Percentiles rank a stretch among this genome's conserved stretches.
Conservation (phyloP, 2,113 vertebrate genomes). For the Empidonax traillii region DNA sequence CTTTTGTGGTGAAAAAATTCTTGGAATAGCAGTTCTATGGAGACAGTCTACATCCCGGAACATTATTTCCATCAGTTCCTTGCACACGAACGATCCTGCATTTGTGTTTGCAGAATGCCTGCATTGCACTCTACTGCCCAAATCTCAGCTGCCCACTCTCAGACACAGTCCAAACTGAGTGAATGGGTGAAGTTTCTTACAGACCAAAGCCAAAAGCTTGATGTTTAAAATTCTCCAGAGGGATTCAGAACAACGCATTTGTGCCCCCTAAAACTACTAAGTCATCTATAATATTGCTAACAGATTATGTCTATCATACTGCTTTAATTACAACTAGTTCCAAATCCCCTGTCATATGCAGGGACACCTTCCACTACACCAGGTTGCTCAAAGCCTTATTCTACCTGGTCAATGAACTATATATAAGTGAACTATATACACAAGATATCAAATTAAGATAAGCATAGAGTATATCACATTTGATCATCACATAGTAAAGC, state of each 20-base stretch:
- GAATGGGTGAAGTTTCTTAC: background rate
- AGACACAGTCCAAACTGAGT: background rate
- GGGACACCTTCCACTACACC: background rate
- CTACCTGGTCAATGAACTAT: background rate
- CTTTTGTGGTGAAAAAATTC: background rate
- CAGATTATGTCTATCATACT: background rate
- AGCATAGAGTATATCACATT: background rate
- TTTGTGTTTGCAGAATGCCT: background rate
- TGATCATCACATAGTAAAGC: background rate
- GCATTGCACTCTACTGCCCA: background rate
- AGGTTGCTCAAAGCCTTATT: background rate
- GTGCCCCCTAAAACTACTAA: background rate
- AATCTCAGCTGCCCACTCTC: background rate
- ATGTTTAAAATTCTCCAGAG: background rate
- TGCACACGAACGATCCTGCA: background rate
- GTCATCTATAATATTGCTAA: background rate
- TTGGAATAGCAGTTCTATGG: background rate
- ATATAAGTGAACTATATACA: background rate
- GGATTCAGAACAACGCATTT: rapidly evolving
- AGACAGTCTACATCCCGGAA: background rate
- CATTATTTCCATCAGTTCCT: background rate
- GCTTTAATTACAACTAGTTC: background rate
- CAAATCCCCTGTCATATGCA: background rate
- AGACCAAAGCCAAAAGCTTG: background rate
- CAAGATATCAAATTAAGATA: background rate